Evolutionary conservation across 2,888 invertebrate genomes (phyloP).

Genomic region (Stenichneumon culpator): DNA sequence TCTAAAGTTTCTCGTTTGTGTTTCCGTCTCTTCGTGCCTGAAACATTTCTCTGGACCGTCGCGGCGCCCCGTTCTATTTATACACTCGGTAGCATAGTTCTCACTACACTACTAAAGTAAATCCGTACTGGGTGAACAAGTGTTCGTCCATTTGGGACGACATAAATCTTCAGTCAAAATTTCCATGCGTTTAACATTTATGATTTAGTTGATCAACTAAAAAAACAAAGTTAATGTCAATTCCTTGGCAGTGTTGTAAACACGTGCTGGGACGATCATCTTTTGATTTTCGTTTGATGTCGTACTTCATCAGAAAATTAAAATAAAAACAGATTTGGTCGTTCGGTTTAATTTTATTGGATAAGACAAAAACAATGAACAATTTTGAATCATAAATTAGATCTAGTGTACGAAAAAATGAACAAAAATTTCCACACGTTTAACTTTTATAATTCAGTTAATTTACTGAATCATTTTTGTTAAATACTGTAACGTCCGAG

Average conservation of each 20-base stretch:
- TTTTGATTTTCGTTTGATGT: not conserved
- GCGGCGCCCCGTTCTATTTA: slow-evolving; percentile 55
- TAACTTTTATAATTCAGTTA: too few relatives aligned
- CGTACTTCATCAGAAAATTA: not conserved
- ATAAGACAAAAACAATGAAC: too few relatives aligned
- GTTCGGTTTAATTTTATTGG: too few relatives aligned
- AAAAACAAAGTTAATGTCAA: not conserved
- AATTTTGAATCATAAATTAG: too few relatives aligned
- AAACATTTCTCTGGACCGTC: slow-evolving; percentile 56
- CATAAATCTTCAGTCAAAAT: slow-evolving; percentile 13
- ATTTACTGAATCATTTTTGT: too few relatives aligned
- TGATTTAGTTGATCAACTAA: not conserved
- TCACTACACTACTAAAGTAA: slow-evolving; percentile 51
- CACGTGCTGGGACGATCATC: not conserved
- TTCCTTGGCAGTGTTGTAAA: not conserved
- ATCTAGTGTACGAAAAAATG: too few relatives aligned
- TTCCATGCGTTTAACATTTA: slow-evolving; percentile 4
- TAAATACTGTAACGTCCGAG: too few relatives aligned
- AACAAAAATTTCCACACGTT: too few relatives aligned
- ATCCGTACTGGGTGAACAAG: slow-evolving; percentile 63
- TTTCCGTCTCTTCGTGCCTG: slow-evolving; percentile 37
- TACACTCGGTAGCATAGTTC: slow-evolving; percentile 59
- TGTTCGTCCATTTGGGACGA: slow-evolving; percentile 55
- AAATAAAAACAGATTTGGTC: not conserved
- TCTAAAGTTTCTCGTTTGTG: slow-evolving; percentile 40